Conservation (phyloP, 2,113 vertebrate species). For the Ptilorrhoa leucosticta region DNA sequence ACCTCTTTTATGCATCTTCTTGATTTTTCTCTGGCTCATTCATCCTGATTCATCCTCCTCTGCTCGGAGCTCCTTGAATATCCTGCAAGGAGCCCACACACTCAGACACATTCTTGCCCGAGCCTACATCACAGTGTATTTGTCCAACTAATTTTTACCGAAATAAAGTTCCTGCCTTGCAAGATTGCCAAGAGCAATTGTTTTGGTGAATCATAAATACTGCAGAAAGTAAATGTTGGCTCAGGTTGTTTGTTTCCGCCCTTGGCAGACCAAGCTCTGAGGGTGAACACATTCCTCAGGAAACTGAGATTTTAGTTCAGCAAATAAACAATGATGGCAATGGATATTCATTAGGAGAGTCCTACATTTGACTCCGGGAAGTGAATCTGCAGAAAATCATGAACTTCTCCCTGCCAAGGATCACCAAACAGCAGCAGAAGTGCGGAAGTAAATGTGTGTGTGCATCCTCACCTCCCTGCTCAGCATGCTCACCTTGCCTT, state of each 20-base stretch:
- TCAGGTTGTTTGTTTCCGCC: slow-evolving; percentile 40
- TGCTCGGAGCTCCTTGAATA: slow-evolving; percentile 47
- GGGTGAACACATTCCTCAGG: neutral
- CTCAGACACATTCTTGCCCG: slow-evolving; percentile 31
- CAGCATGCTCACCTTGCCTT: neutral
- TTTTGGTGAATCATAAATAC: slow-evolving; percentile 67
- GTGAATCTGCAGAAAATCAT: neutral
- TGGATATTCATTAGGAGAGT: neutral
- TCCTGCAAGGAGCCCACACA: slow-evolving; percentile 49
- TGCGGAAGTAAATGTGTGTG: neutral
- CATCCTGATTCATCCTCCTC: slow-evolving; percentile 60
- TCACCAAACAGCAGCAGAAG: neutral
- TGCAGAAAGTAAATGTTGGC: slow-evolving; percentile 54
- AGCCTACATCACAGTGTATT: slow-evolving; percentile 1
- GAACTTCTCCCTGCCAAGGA: neutral
- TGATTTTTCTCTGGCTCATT: slow-evolving; percentile 50
- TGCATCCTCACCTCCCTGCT: neutral
- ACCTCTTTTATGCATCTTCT: slow-evolving; percentile 33
- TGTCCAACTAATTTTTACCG: slow-evolving; percentile 48
- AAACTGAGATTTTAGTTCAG: neutral
- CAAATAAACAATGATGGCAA: neutral
- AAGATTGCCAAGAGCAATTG: slow-evolving; percentile 49
- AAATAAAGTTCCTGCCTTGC: slow-evolving; percentile 40
- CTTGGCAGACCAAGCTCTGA: neutral
- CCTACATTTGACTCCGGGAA: neutral